A percentile compares a stretch with the other conserved stretches of the same genome.
These are phyloP conservation scores for Apamea epomidion DNA, from an alignment of 2,888 invertebrate species.

Conservation along the genomic window DNA sequence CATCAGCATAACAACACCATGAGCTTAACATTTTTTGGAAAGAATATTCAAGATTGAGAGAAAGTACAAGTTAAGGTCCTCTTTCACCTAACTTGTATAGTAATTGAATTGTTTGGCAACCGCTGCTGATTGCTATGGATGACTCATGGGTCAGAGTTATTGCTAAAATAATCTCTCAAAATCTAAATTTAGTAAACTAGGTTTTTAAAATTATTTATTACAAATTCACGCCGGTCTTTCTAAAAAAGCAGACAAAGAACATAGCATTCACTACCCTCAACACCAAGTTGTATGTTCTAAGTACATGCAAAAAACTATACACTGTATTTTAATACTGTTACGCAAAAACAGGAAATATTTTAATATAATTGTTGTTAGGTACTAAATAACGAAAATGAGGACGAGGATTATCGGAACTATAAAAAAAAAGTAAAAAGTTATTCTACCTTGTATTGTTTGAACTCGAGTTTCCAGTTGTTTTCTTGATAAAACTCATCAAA, in stretches of 20 bases:
- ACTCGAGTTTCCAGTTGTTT: constrained; percentile 67
- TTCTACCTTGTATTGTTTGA: constrained; percentile 68
- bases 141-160: neutral
- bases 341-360: neutral
- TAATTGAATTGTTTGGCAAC: neutral
- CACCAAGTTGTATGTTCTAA: neutral
- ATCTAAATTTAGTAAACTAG: no score
- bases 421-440: constrained; percentile 1
- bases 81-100: neutral
- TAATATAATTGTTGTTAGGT: neutral
- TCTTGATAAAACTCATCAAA: constrained; percentile 78
- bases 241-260: neutral
- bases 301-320: neutral
- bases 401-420: neutral
- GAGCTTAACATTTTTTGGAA: neutral
- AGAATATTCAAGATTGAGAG: neutral
- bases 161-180: neutral
- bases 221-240: neutral
- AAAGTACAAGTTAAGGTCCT: neutral
- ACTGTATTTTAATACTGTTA: neutral
- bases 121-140: neutral
- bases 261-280: constrained; percentile 30
- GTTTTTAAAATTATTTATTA: neutral
- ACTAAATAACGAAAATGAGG: neutral
- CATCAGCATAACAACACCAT: neutral